Evolutionary conservation across 2,113 vertebrate species (phyloP).

Genomic region (Atherinomorus stipes): DNA sequence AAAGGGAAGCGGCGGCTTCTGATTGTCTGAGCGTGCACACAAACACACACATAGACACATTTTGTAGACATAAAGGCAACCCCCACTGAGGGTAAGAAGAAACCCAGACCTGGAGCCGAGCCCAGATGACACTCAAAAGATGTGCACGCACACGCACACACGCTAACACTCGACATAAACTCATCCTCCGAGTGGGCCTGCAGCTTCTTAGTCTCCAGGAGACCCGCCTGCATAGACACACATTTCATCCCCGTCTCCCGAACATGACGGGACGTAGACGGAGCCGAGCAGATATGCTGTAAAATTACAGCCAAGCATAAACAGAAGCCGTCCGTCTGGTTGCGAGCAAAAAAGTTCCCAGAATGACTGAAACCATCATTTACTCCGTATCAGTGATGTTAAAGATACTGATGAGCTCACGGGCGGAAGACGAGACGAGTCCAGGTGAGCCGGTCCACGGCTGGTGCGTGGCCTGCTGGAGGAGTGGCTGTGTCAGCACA

Average conservation of each 20-base stretch:
- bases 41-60: constrained; percentile 51
- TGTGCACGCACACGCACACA: constrained; percentile 58
- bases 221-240: constrained; percentile 15
- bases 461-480: neutral
- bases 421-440: too few species aligned
- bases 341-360: constrained; percentile 9
- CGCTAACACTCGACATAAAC: constrained; percentile 66
- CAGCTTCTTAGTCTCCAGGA: constrained; percentile 21
- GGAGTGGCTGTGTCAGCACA: constrained; percentile 45
- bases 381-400: neutral
- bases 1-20: constrained; percentile 54
- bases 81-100: constrained; percentile 77
- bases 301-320: constrained; percentile 35
- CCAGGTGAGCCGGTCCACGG: neutral
- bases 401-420: neutral
- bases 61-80: constrained; percentile 72
- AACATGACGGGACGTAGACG: constrained; percentile 52
- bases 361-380: constrained; percentile 13
- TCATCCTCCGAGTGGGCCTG: constrained; percentile 43
- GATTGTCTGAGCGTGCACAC: constrained; percentile 41
- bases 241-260: constrained; percentile 40
- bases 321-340: constrained; percentile 25
- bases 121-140: constrained; percentile 83
- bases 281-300: constrained; percentile 14
- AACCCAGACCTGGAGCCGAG: constrained; percentile 80